Base-by-base conservation (phyloP, 2,888 invertebrate genomes). In the Mythimna albipuncta region DNA sequence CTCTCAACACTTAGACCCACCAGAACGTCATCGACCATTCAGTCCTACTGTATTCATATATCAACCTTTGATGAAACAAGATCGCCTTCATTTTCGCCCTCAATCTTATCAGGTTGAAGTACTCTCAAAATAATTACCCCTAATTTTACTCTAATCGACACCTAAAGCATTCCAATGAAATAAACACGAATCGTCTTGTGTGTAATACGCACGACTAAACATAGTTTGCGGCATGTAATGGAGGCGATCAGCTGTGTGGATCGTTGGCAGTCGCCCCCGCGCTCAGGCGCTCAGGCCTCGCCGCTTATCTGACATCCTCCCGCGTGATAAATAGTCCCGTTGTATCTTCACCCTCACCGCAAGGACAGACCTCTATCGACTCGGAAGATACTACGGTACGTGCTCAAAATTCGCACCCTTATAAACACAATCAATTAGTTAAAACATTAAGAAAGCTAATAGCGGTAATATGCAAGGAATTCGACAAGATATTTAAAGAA, bases 251-350 rank as follows among this genome's bases (percentile, higher is more conserved):
- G 91, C 91, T 91, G 91, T 89, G 85, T 79, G 79, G 75, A 85
- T 84, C 80, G 87, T 85, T 85, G 81, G 82, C 77, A 82, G 72
- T 76, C 80, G 75, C 83, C 78, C 86, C 83, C 74, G 82, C 85
- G 73, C 81, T 79, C 77, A 72, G 69, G 82, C 80, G 73, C 81
- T 79, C 77, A 72, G 70, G 81, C 80, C 87, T 82, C 85, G 85
- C 55, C 88, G 90, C 92, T 94, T 94, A 93, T 93, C 93, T 91
- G 90, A 85, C 90, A 88, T 90, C 90, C 91, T 91, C 91, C 89
- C 89, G 87, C 80, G 91, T 94, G 93, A 95, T 95, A 94, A 93
- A 95, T 95, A 91, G 89, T 89, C 90, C 86, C 84, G 89, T 88
- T 91, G 92, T 93, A 92, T 93, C 88, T 87, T 89, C 91, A 89